A percentile compares a stretch with the other conserved stretches of the same genome.
phyloP scores from a whole-genome alignment of 2,113 vertebrate species.

The Seriola quinqueradiata region DNA sequence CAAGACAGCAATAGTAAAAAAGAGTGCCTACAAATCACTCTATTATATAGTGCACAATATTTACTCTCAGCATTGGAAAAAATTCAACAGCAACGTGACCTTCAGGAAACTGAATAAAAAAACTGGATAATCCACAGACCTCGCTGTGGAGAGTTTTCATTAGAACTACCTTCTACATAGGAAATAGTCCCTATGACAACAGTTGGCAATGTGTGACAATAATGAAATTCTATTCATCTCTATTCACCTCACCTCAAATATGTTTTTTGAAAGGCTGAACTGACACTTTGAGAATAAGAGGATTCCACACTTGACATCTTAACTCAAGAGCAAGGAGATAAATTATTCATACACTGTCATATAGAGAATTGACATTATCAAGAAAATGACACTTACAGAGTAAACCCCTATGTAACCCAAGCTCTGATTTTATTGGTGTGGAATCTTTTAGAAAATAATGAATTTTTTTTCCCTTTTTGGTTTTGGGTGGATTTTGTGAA shows the following conservation, averaged over 20 bases:
- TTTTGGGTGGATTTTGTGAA: too few relatives aligned
- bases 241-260: neutral
- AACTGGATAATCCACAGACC: neutral
- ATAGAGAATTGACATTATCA: neutral
- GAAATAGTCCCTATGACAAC: conserved; percentile 15
- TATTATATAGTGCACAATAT: too few relatives aligned
- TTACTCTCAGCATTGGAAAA: neutral
- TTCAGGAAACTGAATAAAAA: neutral
- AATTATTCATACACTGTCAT: conserved; percentile 5
- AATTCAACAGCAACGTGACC: neutral
- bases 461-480: too few relatives aligned
- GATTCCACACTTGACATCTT: neutral
- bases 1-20: neutral
- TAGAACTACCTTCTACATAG: neutral
- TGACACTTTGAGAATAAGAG: neutral
- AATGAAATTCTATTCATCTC: conserved; percentile 11
- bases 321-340: neutral
- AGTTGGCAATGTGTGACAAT: conserved; percentile 13
- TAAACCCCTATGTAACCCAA: too few relatives aligned
- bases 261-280: neutral
- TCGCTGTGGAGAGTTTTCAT: neutral
- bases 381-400: neutral
- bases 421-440: too few relatives aligned
- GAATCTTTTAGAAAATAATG: too few relatives aligned
- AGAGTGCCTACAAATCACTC: too few relatives aligned